Conservation (phyloP, 2,888 invertebrate species). For the Himalopsyche japonica region DNA sequence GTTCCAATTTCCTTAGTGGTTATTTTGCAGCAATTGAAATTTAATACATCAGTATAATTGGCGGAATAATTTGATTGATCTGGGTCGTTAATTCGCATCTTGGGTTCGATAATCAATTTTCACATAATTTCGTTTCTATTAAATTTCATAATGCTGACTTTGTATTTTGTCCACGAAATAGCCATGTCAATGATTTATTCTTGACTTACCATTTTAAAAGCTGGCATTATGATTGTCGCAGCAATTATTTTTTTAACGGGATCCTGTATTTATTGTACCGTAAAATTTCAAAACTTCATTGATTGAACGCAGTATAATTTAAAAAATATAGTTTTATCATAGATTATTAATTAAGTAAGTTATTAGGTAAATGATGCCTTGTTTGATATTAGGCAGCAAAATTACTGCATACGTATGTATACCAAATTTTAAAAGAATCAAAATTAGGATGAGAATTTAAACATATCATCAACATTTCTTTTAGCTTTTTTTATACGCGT, state of each 20-base stretch:
- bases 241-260: neutral
- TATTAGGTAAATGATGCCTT: too few relatives aligned
- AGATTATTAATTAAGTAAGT: too few relatives aligned
- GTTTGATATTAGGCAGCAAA: too few relatives aligned
- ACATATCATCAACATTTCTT: too few relatives aligned
- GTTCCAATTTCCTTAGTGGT: neutral
- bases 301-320: neutral
- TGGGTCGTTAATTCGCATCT: neutral
- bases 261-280: neutral
- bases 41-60: neutral
- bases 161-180: neutral
- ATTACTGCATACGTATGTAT: too few relatives aligned
- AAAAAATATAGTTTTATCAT: neutral
- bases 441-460: too few relatives aligned
- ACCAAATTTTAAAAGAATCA: too few relatives aligned
- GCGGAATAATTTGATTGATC: constrained; percentile 1
- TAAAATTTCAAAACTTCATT: neutral
- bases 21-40: neutral
- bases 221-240: neutral
- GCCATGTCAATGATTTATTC: neutral
- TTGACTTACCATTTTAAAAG: neutral
- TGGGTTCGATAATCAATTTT: neutral
- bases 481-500: too few relatives aligned
- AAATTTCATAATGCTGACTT: neutral
- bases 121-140: neutral